Base-by-base conservation (phyloP, 1,140 invertebrate species). In the Heliconius eleuchia region DNA sequence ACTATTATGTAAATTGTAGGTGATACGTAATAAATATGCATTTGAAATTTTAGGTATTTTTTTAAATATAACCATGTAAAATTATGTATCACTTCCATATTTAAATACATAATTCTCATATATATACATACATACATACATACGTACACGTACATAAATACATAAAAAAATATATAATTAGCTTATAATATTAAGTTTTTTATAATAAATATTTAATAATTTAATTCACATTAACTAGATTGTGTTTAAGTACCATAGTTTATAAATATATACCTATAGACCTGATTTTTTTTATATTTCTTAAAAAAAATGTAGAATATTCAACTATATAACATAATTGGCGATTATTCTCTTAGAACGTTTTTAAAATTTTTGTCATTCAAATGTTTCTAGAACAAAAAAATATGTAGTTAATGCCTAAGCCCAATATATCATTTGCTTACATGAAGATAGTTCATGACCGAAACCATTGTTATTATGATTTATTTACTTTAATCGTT, bases 391-490 rank as follows among this genome's bases (percentile, higher is more conserved):
- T 57, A 57, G 55, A 66, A 66, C n/a, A 66, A 66, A 66, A 66
- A 23, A 66, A 3, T 2, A 30, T n/a, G n/a, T 66, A 66, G 60
- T 66, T 66, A 23, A 30, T 66, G 60, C 60, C 60, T 66, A 27
- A 66, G 60, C 60, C n/a, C 60, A 66, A 13, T 66, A 19, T 60
- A 66, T 30, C 27, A 66, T 27, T 27, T 66, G 60, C 60, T 66
- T 66, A 27, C 60, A 66, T 66, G 60, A 66, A 66, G 60, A 11
- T 66, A 66, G 60, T 66, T 66, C 60, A 66, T 66, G 60, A 66
- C 60, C 13, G 60, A 66, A n/a, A 66, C 60, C 60, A 66, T 66
- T 66, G 23, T 66, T 66, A 66, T 30, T 66, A 30, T 66, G 23
- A 66, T 66, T 66, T 66, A 66, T 66, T 66, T 66, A 66, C 27